Base-by-base conservation (phyloP, 2,797 vertebrate genomes). In the Staurois parvus region DNA sequence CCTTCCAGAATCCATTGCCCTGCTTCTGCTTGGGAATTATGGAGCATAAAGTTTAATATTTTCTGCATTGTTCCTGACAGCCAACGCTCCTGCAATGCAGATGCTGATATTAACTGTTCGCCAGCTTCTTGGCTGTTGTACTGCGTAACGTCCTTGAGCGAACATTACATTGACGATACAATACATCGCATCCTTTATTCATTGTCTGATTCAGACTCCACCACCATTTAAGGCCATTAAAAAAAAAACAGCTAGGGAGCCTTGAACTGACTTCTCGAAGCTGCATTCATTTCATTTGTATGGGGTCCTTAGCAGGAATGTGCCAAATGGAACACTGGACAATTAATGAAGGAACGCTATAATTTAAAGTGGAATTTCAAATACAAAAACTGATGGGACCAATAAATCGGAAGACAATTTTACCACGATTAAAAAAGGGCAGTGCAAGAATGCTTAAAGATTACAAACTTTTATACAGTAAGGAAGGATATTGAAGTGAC, bases 31-130 rank as follows among this genome's bases (percentile, higher is more conserved):
- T 45, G 7, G n/a, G 1, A 66, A 21, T 21, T 67, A 6, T 4
- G 64, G 26, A 17, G 34, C 17, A 5, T 67, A 59, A 28, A 42
- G 59, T 29, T 40, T 62, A 12, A 34, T 1, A 37, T 78, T 66
- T 78, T 21, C 56, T 21, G 56, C 56, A 62, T 21, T 62, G 21
- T 67, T 40, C 19, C 68, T 70, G 19, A n/a, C 13, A 64, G 59
- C 59, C n/a, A n/a, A 24, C 0, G 34, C 19, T 79, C 28, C 67
- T 80, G 78, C 78, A 80, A 80, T 70, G 78, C 78, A 80, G 78
- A 80, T 70, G 78, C 37, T 26, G 42, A 56, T 56, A 69, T 52
- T 48, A 48, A 69, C 52, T 34, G 67, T 69, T 69, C 66, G 30
- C 68, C 11, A 64, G n/a, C 26, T 37, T 56, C 40, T n/a, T 52